A percentile compares a stretch with the other conserved stretches of the same genome.
Evolutionary conservation across 2,113 vertebrate species (phyloP).

Genomic region (Rhinogobius similis): DNA sequence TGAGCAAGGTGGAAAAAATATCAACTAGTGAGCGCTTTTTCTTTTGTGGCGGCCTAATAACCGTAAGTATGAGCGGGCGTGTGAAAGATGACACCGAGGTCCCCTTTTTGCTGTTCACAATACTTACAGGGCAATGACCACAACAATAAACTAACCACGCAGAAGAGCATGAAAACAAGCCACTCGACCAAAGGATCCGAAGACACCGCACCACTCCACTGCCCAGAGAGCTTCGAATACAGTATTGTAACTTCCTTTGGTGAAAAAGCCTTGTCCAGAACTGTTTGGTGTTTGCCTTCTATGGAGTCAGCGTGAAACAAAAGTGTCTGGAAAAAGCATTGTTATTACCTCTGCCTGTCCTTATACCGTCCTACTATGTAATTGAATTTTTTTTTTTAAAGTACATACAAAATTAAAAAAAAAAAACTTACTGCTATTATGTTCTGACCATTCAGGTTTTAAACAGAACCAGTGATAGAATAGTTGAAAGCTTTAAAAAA

Average conservation of each 20-base stretch:
- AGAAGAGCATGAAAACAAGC: not conserved
- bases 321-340: too few relatives aligned
- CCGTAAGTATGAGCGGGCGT: slow-evolving; percentile 10
- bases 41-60: slow-evolving; percentile 28
- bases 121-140: not conserved
- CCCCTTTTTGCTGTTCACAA: not conserved
- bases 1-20: slow-evolving; percentile 42
- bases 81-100: slow-evolving; percentile 9
- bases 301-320: too few relatives aligned
- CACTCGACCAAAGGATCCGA: not conserved
- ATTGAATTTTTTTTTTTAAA: too few relatives aligned
- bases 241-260: not conserved
- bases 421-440: too few relatives aligned
- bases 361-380: too few relatives aligned
- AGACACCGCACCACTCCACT: not conserved
- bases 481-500: too few relatives aligned
- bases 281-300: not conserved
- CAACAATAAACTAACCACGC: not conserved
- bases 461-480: too few relatives aligned
- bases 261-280: not conserved
- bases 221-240: not conserved
- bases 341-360: too few relatives aligned
- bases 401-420: too few relatives aligned
- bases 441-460: too few relatives aligned
- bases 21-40: slow-evolving; percentile 27